Conservation (phyloP, 35 echinoderm and acorn worm genomes). For the Apostichopus parvimensis region DNA sequence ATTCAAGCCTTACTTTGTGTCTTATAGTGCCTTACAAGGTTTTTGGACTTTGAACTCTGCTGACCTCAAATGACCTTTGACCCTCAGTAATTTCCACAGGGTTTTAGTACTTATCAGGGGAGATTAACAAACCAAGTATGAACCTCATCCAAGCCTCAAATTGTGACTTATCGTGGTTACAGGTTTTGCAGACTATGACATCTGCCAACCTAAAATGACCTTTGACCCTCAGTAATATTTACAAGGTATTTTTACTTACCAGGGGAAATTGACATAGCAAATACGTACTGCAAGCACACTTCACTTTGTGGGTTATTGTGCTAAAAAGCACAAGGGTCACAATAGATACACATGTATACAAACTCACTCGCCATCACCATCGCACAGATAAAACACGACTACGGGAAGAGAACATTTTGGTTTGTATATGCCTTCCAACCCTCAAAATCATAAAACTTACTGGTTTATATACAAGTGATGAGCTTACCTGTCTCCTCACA, state of each 20-base stretch:
- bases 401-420: too few species aligned
- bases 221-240: not conserved
- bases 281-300: not conserved
- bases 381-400: too few species aligned
- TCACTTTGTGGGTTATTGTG: not conserved
- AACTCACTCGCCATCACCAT: too few species aligned
- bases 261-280: not conserved
- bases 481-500: too few species aligned
- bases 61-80: not conserved
- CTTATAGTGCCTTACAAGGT: not conserved
- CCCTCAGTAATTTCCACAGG: not conserved
- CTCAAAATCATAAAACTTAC: too few species aligned
- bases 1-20: too few species aligned
- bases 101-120: not conserved
- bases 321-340: too few species aligned
- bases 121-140: not conserved
- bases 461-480: too few species aligned
- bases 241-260: not conserved
- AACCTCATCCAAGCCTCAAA: not conserved
- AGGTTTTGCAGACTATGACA: not conserved
- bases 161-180: not conserved
- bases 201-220: not conserved
- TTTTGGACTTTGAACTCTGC: not conserved
- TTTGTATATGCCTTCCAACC: too few species aligned
- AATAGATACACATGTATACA: too few species aligned